phyloP scores from a whole-genome alignment of 2,113 vertebrate genomes.

The Phaetusa simplex region DNA sequence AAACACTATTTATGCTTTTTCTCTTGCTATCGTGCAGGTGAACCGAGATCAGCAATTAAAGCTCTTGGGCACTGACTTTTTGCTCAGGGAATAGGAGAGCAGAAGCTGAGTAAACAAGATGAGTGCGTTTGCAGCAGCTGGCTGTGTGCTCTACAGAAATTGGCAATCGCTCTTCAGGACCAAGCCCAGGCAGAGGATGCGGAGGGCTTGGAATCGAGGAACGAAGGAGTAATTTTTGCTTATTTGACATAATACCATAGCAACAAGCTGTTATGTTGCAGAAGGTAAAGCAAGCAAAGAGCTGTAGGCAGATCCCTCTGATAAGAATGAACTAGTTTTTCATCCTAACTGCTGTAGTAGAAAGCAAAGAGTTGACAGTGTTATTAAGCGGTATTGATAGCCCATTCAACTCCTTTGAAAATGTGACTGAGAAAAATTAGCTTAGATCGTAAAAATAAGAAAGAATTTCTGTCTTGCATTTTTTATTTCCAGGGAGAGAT shows the following conservation, averaged over 20 bases:
- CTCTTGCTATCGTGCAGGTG: neutral
- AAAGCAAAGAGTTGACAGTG: neutral
- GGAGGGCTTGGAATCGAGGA: neutral
- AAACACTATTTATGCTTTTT: neutral
- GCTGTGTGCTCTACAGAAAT: neutral
- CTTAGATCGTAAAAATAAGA: neutral
- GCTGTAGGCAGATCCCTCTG: neutral
- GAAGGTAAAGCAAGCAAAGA: neutral
- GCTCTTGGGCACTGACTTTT: neutral
- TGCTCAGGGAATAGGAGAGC: neutral
- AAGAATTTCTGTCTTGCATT: neutral
- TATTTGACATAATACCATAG: neutral
- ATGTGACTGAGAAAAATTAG: neutral
- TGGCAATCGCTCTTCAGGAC: accelerated
- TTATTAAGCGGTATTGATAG: neutral
- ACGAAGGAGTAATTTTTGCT: neutral
- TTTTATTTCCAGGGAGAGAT: neutral
- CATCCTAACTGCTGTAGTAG: neutral
- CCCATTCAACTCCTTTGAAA: neutral
- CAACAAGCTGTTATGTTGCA: neutral
- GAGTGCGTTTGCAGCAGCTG: neutral
- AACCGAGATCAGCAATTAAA: neutral
- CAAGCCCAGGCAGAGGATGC: neutral
- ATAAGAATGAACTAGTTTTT: neutral
- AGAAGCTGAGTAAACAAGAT: neutral